Conservation (phyloP, 1,140 invertebrate species). For the Calephelis nemesis region DNA sequence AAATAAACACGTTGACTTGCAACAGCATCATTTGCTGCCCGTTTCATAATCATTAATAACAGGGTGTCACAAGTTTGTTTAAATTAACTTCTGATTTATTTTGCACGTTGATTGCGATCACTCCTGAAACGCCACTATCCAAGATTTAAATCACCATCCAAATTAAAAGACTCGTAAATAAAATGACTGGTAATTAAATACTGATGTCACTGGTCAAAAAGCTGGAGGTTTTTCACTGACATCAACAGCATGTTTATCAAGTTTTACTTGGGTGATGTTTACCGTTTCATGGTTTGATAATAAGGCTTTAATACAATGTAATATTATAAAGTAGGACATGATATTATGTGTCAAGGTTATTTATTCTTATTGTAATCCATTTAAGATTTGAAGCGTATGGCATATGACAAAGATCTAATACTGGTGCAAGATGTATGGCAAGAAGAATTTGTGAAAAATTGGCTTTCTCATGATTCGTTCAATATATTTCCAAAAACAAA, state of each 20-base stretch:
- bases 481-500: no score
- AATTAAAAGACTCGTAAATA: constrained; percentile 62
- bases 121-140: constrained; percentile 28
- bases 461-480: no score
- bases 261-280: no score
- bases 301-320: no score
- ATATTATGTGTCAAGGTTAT: no score
- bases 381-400: no score
- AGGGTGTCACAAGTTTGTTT: constrained; percentile 20
- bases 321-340: no score
- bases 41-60: constrained; percentile 1
- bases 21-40: constrained; percentile 11
- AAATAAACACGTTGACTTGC: not conserved
- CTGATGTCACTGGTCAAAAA: constrained; percentile 29
- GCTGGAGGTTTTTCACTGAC: constrained; percentile 23
- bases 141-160: constrained; percentile 60
- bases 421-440: no score
- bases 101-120: constrained; percentile 26
- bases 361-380: no score
- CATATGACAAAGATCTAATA: no score
- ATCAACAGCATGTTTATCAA: not conserved
- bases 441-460: no score
- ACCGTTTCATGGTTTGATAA: no score
- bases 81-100: constrained; percentile 37
- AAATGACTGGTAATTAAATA: constrained; percentile 61